Conservation (phyloP, 2,797 vertebrate genomes). For the Clarias pachynema region DNA sequence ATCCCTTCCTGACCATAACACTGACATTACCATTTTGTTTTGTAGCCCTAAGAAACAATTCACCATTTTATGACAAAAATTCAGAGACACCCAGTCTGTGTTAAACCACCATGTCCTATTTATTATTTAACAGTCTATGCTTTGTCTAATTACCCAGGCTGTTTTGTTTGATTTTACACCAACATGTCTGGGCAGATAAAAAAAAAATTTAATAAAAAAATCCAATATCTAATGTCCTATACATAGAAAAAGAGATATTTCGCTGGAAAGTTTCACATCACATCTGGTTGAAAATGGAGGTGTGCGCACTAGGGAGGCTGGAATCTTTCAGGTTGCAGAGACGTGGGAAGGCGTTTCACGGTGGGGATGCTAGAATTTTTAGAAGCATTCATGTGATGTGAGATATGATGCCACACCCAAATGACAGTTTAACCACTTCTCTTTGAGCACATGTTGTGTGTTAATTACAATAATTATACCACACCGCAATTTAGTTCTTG, state of each 20-base stretch:
- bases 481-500: background rate
- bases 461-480: background rate
- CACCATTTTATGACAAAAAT: background rate
- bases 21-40: background rate
- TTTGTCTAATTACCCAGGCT: background rate
- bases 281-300: background rate
- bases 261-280: background rate
- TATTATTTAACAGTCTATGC: background rate
- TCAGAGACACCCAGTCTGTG: background rate
- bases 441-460: background rate
- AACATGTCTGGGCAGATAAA: background rate
- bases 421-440: background rate
- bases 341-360: background rate
- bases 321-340: too few relatives aligned
- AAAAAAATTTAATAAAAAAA: too few relatives aligned
- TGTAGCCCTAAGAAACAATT: slow-evolving; percentile 8
- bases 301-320: background rate
- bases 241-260: background rate
- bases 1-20: slow-evolving; percentile 4
- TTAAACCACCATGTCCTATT: background rate
- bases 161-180: background rate
- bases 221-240: background rate
- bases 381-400: background rate
- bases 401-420: background rate
- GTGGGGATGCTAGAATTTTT: background rate